Evolutionary conservation across 1,140 invertebrate species (phyloP), one percentile per base, ranked within the genome.

Genomic region (Phthorimaea operculella): DNA sequence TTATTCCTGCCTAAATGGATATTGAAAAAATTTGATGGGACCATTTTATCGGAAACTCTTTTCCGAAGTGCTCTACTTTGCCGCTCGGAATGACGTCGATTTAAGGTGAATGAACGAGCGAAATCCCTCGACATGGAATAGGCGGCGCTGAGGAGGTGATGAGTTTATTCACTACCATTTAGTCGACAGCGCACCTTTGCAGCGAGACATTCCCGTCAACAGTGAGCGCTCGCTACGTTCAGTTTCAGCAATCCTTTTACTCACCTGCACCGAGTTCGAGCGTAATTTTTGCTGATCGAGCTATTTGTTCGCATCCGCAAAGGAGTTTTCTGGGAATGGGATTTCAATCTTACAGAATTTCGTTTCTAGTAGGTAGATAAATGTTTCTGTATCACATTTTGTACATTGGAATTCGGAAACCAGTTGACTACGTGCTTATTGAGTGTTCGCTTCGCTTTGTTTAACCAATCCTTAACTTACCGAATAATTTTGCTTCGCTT

Each of bases 101-200:
- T 78, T 76, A 79, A 79, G 74, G 74, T 76, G 79, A 83, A 83
- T 78, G 77, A 82, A 79, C 76, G 76, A 76, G 74, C 73, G 54
- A 80, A 79, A 80, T 80, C 76, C 70, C 66, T 68, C 66, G 68
- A 83, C 79, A 83, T 67, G 77, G 67, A 83, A 83, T 67, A 76
- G 79, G 79, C 79, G 79, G 77, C 68, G 57, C 77, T 70, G 67
- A 64, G 64, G 59, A 73, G 75, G 79, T 79, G 76, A 80, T 80
- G 79, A 78, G 72, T 77, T 76, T 77, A 78, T 78, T 72, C 68
- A 69, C 68, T 72, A 70, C 69, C 76, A 79, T 77, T 73, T 71
- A 71, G 69, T 73, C 68, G 69, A 72, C 67, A 62, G 71, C 57
- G 67, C 70, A 77, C 75, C 74, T 76, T 72, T 71, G 64, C 70